Percentiles rank a stretch among this genome's conserved stretches.
phyloP scores from a whole-genome alignment of 2,888 invertebrate genomes.

The Periphyllus acericola region DNA sequence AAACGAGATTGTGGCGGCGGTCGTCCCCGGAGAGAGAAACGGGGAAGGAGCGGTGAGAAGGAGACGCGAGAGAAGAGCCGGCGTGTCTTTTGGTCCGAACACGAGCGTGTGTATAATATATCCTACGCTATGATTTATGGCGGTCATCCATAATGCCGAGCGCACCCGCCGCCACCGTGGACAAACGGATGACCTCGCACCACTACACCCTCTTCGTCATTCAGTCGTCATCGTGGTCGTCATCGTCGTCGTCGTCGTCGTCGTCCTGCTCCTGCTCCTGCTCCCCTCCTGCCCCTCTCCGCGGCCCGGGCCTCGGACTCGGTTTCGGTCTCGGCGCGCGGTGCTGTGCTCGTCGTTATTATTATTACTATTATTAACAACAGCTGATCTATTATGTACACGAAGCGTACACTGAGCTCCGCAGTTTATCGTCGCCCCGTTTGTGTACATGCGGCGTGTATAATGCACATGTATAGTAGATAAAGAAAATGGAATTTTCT shows the following conservation, averaged over 20 bases:
- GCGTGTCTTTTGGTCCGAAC: constrained; percentile 41
- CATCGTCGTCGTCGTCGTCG: not conserved
- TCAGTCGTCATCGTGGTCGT: not conserved
- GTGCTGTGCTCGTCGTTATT: not conserved
- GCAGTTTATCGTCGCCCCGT: no score
- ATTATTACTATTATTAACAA: constrained; percentile 19
- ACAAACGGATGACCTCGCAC: constrained; percentile 57
- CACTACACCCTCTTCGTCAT: not conserved
- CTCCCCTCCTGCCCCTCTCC: not conserved
- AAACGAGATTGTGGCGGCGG: constrained; percentile 60
- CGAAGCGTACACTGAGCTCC: not conserved
- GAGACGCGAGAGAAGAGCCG: constrained; percentile 14
- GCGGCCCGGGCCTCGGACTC: not conserved
- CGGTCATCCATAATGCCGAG: constrained; percentile 63
- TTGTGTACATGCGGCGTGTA: no score
- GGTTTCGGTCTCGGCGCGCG: not conserved
- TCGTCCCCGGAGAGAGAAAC: constrained; percentile 62
- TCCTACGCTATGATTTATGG: constrained; percentile 63
- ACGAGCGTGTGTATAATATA: not conserved
- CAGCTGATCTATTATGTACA: constrained; percentile 3
- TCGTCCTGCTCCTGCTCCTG: not conserved
- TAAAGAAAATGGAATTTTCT: constrained; percentile 35
- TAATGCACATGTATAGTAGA: not conserved
- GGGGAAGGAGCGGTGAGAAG: not conserved
- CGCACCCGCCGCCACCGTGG: constrained; percentile 21